Evolutionary conservation across 2,888 invertebrate genomes (phyloP), one percentile per base, ranked within the genome.

Genomic region (Tyria jacobaeae): DNA sequence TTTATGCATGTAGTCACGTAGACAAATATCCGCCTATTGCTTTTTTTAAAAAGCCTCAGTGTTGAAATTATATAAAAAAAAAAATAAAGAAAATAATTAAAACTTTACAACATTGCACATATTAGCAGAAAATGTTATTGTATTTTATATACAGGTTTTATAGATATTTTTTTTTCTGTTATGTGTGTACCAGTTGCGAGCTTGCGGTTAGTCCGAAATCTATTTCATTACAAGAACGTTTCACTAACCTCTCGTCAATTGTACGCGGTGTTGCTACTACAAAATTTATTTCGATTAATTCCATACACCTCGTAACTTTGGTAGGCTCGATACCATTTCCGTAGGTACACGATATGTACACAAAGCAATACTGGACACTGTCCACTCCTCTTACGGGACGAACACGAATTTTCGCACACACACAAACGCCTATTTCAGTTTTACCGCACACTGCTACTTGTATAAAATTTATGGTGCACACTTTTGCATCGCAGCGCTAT

Each of bases 401-500:
- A 79, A 88, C 88, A 91, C 90, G 89, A 92, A 92, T 89, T 91
- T 90, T 89, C 91, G 85, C 89, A 88, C 92, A 89, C 91, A 90
- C 83, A 83, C 86, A 83, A 78, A 66, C 71, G 71, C 70, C 82
- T 80, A 83, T 82, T 83, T 81, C 87, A 91, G 91, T 91, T 93
- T 93, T 92, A 90, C 89, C 89, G 88, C 91, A 91, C 91, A 90
- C 89, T 84, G 86, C 85, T 82, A 87, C 85, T 87, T 85, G 90
- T 91, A 92, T 92, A 92, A 94, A 94, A 93, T 93, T 92, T 94
- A 94, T 91, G 87, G 92, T 87, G 90, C 92, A 94, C 93, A 94
- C 93, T 94, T 93, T 94, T 92, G 93, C 92, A 92, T 80, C 78
- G 71, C 62, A 67, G 52, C 60, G 82, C 83, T 88, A 88, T 90